Conservation (phyloP, 1,140 invertebrate species). For the Orius insidiosus region DNA sequence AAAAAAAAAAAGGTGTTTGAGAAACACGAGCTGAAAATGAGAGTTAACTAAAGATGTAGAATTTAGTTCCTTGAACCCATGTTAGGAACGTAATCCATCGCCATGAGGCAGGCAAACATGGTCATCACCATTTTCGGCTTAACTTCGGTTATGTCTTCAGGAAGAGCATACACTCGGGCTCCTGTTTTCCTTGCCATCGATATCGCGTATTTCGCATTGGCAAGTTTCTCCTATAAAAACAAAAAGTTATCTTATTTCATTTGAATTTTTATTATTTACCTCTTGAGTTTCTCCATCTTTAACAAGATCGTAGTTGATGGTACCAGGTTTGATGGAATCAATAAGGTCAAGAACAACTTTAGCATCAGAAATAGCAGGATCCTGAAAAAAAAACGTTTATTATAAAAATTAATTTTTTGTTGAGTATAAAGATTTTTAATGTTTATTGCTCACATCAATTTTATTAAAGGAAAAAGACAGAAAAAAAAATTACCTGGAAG, state of each 20-base stretch:
- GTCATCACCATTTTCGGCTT: slow-evolving; percentile 99
- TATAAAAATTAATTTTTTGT: too few species aligned
- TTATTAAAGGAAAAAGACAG: slow-evolving; percentile 3
- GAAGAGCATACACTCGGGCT: slow-evolving; percentile 90
- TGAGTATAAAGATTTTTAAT: too few species aligned
- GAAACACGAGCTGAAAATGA: too few species aligned
- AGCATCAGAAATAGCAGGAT: slow-evolving; percentile 65
- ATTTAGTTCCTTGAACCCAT: slow-evolving; percentile 40
- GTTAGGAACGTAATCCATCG: slow-evolving; percentile 80
- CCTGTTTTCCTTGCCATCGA: slow-evolving; percentile 94
- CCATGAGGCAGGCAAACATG: slow-evolving; percentile 97
- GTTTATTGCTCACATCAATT: too few species aligned
- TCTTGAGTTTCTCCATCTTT: slow-evolving; percentile 57
- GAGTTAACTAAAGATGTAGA: too few species aligned
- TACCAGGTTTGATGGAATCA: slow-evolving; percentile 88
- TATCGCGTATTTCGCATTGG: slow-evolving; percentile 97
- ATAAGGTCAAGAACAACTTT: slow-evolving; percentile 87
- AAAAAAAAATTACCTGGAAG: slow-evolving; percentile 52
- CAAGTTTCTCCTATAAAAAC: slow-evolving; percentile 64
- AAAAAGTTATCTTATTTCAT: slow-evolving; percentile 5
- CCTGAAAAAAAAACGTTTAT: slow-evolving; percentile 35
- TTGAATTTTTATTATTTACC: slow-evolving; percentile 35
- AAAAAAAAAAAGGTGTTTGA: too few species aligned
- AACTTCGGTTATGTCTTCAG: slow-evolving; percentile 97
- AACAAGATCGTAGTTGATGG: slow-evolving; percentile 86